A percentile compares a stretch with the other conserved stretches of the same genome.
These are phyloP conservation scores for Triplophysa rosa DNA, from an alignment of 2,113 vertebrate species.

Conservation along the genomic window DNA sequence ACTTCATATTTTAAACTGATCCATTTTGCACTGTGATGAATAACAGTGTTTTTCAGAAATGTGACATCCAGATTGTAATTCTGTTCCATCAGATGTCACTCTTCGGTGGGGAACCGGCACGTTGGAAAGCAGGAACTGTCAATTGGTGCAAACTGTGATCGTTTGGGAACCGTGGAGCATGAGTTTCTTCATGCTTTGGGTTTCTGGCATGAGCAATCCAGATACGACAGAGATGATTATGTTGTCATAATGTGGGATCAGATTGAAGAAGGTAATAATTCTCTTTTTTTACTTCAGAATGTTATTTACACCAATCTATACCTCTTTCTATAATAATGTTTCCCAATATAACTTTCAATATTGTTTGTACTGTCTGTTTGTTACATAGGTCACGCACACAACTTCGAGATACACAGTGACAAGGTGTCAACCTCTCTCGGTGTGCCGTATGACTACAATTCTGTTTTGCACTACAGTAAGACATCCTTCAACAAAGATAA, in stretches of 20 bases:
- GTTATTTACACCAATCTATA: no score
- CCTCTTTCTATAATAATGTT: not conserved
- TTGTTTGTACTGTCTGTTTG: not conserved
- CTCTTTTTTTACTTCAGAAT: not conserved
- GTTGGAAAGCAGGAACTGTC: conserved; percentile 81
- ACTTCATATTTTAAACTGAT: no score
- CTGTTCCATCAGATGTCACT: conserved; percentile 81
- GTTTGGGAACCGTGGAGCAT: conserved; percentile 79
- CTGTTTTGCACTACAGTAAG: conserved; percentile 91
- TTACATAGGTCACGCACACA: conserved; percentile 77
- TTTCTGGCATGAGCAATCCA: conserved; percentile 91
- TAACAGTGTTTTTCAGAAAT: no score
- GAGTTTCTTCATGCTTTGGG: conserved; percentile 89
- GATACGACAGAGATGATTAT: conserved; percentile 85
- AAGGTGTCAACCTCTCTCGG: conserved; percentile 73
- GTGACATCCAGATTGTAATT: conserved; percentile 2
- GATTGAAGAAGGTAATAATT: conserved; percentile 75
- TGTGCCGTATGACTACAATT: conserved; percentile 87
- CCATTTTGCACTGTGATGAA: no score
- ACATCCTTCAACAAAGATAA: conserved; percentile 79
- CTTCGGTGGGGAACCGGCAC: conserved; percentile 80
- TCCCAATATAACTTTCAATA: not conserved
- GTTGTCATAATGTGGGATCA: conserved; percentile 81
- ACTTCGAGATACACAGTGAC: conserved; percentile 80
- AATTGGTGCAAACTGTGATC: conserved; percentile 81